Evolutionary conservation across 2,888 invertebrate species (phyloP).

Genomic region (Baccha elongata): DNA sequence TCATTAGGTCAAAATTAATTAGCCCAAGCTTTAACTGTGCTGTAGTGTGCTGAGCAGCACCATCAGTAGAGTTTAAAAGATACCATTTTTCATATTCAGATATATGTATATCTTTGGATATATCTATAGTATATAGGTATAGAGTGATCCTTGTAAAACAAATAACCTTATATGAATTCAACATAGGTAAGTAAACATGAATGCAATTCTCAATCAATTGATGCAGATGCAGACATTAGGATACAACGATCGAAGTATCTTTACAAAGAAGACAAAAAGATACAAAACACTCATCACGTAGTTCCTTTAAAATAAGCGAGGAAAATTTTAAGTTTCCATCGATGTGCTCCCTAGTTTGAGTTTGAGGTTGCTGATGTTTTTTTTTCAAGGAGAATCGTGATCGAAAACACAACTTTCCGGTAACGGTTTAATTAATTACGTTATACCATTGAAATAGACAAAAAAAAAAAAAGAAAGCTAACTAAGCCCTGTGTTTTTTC

Average conservation of each 20-base stretch:
- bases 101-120: neutral
- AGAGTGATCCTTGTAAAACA: constrained; percentile 56
- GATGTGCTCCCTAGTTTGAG: constrained; percentile 38
- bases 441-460: constrained; percentile 75
- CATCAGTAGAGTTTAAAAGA: neutral
- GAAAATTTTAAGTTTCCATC: constrained; percentile 63
- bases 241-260: constrained; percentile 31
- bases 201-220: constrained; percentile 60
- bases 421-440: constrained; percentile 82
- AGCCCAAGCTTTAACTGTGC: constrained; percentile 66
- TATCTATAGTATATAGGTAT: too few relatives aligned
- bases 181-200: constrained; percentile 10
- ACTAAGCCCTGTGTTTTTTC: constrained; percentile 53
- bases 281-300: constrained; percentile 69
- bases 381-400: constrained; percentile 65
- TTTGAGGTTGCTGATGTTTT: constrained; percentile 35
- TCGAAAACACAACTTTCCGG: constrained; percentile 76
- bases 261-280: constrained; percentile 5
- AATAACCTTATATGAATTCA: constrained; percentile 48
- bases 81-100: constrained; percentile 2
- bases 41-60: neutral
- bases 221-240: constrained; percentile 64
- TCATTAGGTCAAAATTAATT: constrained; percentile 73
- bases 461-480: constrained; percentile 66
- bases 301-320: constrained; percentile 59